phyloP scores from a whole-genome alignment of 2,797 vertebrate species.

The Periparus ater region DNA sequence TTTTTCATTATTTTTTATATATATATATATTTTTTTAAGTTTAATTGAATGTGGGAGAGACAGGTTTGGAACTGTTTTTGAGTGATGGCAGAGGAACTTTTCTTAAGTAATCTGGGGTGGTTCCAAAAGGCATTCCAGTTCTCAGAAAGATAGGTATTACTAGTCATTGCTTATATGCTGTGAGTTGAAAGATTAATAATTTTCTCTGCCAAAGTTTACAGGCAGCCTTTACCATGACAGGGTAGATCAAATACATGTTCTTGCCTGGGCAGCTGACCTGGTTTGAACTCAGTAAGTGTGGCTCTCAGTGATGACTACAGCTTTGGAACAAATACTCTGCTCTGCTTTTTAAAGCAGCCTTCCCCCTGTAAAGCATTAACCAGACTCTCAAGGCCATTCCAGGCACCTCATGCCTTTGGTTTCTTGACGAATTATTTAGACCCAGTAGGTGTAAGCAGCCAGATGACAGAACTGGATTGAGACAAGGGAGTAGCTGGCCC shows the following conservation, averaged over 20 bases:
- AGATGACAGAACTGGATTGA: not conserved
- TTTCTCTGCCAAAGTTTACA: constrained; percentile 41
- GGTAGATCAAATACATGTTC: not conserved
- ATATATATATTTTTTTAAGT: not conserved
- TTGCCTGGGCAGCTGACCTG: constrained; percentile 58
- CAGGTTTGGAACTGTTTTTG: constrained; percentile 25
- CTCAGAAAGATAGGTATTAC: constrained; percentile 61
- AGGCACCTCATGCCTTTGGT: not conserved
- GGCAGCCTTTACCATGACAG: constrained; percentile 32
- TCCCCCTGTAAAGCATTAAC: constrained; percentile 13
- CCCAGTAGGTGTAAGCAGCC: not conserved
- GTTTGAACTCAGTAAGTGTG: constrained; percentile 44
- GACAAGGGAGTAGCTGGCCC: not conserved
- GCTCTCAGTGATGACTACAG: not conserved
- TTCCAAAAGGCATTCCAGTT: constrained; percentile 55
- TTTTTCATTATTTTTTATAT: not conserved
- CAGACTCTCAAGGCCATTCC: not conserved
- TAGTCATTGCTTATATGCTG: constrained; percentile 27
- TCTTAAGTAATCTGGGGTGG: constrained; percentile 24
- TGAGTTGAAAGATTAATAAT: constrained; percentile 52
- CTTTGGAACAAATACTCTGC: constrained; percentile 34
- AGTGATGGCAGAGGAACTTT: not conserved
- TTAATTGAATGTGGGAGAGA: constrained; percentile 23
- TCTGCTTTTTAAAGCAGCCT: constrained; percentile 36
- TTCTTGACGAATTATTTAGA: not conserved